Evolutionary conservation across 2,797 vertebrate genomes (phyloP).

Genomic region (Bryconaethiops microstoma): DNA sequence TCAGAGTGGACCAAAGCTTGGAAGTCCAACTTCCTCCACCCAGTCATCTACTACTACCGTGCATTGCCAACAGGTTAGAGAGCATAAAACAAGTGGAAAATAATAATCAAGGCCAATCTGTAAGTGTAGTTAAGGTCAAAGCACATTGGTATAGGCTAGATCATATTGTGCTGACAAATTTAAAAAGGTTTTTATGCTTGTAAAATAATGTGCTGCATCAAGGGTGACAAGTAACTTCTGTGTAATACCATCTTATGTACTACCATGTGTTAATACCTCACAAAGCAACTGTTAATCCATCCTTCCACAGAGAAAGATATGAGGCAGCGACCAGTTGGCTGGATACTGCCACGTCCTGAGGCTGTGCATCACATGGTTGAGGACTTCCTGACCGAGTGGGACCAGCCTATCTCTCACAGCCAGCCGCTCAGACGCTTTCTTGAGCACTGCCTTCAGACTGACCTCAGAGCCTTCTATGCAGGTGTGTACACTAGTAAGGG

Average conservation of each 20-base stretch:
- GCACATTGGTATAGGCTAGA: no score
- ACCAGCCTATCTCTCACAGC: slow-evolving; percentile 85
- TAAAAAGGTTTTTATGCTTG: background rate
- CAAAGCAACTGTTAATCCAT: background rate
- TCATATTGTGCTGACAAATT: background rate
- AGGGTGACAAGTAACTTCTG: background rate
- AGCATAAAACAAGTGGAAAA: background rate
- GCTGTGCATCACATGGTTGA: slow-evolving; percentile 93
- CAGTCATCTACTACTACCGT: slow-evolving; percentile 92
- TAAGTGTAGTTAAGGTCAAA: background rate
- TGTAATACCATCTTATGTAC: background rate
- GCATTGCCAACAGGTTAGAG: slow-evolving; percentile 86
- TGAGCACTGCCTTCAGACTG: slow-evolving; percentile 89
- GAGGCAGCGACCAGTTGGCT: slow-evolving; percentile 80
- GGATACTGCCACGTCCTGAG: slow-evolving; percentile 87
- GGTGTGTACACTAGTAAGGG: slow-evolving; percentile 71
- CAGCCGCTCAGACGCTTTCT: slow-evolving; percentile 92
- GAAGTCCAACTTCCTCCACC: slow-evolving; percentile 95
- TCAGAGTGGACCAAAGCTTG: slow-evolving; percentile 89
- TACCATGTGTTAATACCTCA: background rate
- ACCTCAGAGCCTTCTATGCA: slow-evolving; percentile 91
- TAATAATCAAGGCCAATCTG: background rate
- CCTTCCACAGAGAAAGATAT: slow-evolving; percentile 83
- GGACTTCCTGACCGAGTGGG: slow-evolving; percentile 97
- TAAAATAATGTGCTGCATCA: background rate